Evolutionary conservation across 2,888 invertebrate species (phyloP).

Genomic region (Xanthia icteritia): DNA sequence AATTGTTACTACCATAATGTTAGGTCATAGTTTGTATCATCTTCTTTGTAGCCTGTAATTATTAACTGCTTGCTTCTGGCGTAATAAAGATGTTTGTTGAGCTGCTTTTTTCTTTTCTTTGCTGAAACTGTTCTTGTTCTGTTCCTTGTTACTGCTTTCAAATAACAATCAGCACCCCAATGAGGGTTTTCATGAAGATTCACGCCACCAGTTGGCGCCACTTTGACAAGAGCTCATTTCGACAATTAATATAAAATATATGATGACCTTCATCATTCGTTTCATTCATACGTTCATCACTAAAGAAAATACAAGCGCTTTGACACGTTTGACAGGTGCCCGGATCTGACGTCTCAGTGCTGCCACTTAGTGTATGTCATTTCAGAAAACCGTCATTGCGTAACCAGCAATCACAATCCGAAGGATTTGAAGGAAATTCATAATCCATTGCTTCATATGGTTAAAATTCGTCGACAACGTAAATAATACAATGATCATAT

Average conservation of each 20-base stretch:
- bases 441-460: neutral
- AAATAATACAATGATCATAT: neutral
- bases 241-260: no score
- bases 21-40: conserved; percentile 5
- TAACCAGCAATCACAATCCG: neutral
- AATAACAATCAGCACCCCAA: no score
- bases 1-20: conserved; percentile 17
- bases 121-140: no score
- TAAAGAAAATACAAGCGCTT: no score
- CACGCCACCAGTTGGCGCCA: no score
- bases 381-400: no score
- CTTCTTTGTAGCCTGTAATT: neutral
- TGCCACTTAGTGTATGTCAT: no score
- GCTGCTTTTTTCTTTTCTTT: neutral
- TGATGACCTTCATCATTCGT: no score
- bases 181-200: neutral
- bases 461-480: neutral
- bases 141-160: neutral
- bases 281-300: no score
- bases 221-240: no score
- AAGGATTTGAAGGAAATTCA: neutral
- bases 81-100: neutral
- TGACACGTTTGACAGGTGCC: no score
- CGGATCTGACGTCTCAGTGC: no score
- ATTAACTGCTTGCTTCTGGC: conserved; percentile 5